Base-by-base conservation (phyloP, 2,888 invertebrate species). In the Nipponacmea schrenckii region DNA sequence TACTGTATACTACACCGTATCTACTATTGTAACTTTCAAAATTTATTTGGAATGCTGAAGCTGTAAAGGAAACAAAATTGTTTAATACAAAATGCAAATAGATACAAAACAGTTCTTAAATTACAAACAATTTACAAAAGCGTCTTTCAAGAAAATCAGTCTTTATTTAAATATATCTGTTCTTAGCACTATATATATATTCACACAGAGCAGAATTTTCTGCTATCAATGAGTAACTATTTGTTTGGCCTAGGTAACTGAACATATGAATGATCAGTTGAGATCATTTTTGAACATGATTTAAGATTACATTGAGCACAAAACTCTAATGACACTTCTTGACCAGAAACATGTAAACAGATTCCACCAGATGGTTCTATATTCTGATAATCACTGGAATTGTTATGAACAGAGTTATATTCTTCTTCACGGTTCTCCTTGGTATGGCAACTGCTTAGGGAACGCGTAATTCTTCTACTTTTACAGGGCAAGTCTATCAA, bases 1-100 rank as follows among this genome's bases (percentile, higher is more conserved):
- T 10, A 56, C 56, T 56, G 56, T 24, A 56, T 56, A 56, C 56
- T 56, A 24, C 56, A 56, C 56, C 56, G 56, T 56, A 24, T 56
- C 20, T 24, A 56, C 10, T 8, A 39, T 8, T 10, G 10, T 5
- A 39, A 39, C 39, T 39, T 39, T 39, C 39, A 39, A 39, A 39
- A 39, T 39, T 8, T 39, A 5, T 39, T 12, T 56, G 56, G 24
- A 56, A 56, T 56, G 56, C 20, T 56, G 20, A 56, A 24, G 56
- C 56, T 56, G 56, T 24, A 56, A 56, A 56, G 56, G 20, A 56
- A 56, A 56, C 14, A 56, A 56, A 14, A 56, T 56, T 56, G 56
- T 56, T 56, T 56, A 56, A 20, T 56, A 24, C 17, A 56, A 24
- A 2, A 56, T 56, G 20, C 56, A 56, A 24, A 56, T 15, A 12